phyloP scores from a whole-genome alignment of 2,888 invertebrate genomes.

The Galerucella pusilla region DNA sequence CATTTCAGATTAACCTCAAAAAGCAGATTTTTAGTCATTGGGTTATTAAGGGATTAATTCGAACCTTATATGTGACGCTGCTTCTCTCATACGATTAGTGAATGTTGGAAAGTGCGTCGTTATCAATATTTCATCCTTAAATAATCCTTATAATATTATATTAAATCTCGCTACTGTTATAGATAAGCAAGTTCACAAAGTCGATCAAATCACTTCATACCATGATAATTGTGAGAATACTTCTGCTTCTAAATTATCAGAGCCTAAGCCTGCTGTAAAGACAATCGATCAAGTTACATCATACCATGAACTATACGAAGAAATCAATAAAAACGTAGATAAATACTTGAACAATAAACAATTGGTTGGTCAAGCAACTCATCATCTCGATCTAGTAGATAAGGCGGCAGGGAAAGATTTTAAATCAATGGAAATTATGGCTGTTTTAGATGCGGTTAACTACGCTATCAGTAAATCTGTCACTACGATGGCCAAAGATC shows the following conservation, averaged over 20 bases:
- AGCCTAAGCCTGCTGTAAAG: not conserved
- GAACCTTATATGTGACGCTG: too few species aligned
- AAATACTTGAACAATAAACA: not conserved
- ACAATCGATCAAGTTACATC: conserved; percentile 8
- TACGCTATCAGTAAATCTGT: not conserved
- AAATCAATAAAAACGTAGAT: not conserved
- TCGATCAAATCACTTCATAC: conserved; percentile 5
- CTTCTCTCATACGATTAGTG: too few species aligned
- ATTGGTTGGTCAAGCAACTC: not conserved
- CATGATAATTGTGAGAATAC: not conserved
- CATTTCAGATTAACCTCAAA: too few species aligned
- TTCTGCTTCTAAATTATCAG: not conserved
- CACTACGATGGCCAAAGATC: not conserved
- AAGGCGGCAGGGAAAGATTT: not conserved
- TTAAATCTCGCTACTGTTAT: not conserved
- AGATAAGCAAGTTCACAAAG: not conserved
- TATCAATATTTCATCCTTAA: not conserved
- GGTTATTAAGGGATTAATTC: too few species aligned
- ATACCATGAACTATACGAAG: not conserved
- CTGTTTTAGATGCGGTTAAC: not conserved
- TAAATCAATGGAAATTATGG: conserved; percentile 5
- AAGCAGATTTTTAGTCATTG: too few species aligned
- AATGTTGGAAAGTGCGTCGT: too few species aligned
- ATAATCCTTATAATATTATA: not conserved
- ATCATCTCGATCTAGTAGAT: not conserved